A percentile compares a stretch with the other conserved stretches of the same genome.
phyloP scores from a whole-genome alignment of 2,888 invertebrate species.

The Selenia dentaria region DNA sequence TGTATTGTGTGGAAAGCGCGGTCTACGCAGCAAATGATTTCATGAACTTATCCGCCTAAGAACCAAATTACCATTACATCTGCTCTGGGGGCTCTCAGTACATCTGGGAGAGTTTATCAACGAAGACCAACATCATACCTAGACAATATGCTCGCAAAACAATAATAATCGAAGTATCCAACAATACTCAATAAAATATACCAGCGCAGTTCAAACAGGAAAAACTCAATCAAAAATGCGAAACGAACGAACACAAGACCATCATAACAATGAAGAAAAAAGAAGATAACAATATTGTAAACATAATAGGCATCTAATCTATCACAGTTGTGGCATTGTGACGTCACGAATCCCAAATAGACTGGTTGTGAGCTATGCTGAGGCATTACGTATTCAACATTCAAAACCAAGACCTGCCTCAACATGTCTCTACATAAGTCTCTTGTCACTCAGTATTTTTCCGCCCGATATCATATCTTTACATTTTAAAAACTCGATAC shows the following conservation, averaged over 20 bases:
- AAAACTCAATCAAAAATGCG: not conserved
- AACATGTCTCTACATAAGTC: constrained; percentile 45
- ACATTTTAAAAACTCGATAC: constrained; percentile 27
- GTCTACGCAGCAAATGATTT: no score
- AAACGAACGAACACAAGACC: not conserved
- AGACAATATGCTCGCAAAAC: no score
- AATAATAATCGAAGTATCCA: no score
- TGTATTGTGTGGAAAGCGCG: no score
- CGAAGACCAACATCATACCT: no score
- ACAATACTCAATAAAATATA: no score
- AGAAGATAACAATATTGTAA: not conserved
- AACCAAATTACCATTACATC: no score
- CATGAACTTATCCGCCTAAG: no score
- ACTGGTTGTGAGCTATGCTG: constrained; percentile 34
- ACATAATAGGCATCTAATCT: constrained; percentile 35
- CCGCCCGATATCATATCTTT: constrained; percentile 55
- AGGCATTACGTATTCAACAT: constrained; percentile 31
- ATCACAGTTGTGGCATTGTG: constrained; percentile 32
- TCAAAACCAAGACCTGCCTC: constrained; percentile 60
- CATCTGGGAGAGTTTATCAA: no score
- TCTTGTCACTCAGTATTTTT: constrained; percentile 50
- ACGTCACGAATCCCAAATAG: constrained; percentile 36
- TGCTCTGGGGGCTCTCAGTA: no score
- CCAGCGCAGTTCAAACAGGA: not conserved
- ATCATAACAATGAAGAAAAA: not conserved